A percentile compares a stretch with the other conserved stretches of the same genome.
phyloP scores from a whole-genome alignment of 2,888 invertebrate species.

The Nebria salina region DNA sequence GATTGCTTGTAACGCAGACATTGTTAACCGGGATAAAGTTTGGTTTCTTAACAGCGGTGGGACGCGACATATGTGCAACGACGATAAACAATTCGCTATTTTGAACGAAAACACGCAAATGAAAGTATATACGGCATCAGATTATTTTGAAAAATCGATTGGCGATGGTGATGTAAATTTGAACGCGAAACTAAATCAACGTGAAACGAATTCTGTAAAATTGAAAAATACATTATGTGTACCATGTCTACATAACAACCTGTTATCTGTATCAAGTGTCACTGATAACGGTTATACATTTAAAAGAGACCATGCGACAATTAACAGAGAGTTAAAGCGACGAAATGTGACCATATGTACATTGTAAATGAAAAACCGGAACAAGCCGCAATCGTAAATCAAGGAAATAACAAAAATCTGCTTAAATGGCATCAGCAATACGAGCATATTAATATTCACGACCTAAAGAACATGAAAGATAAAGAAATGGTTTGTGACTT shows the following conservation, averaged over 20 bases:
- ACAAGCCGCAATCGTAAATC: slow-evolving; percentile 21
- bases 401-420: slow-evolving; percentile 20
- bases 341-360: slow-evolving; percentile 24
- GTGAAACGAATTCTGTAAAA: slow-evolving; percentile 3
- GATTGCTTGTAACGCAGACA: slow-evolving; percentile 8
- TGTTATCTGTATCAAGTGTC: slow-evolving; percentile 50
- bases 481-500: slow-evolving; percentile 47
- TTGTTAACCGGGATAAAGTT: background rate
- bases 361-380: slow-evolving; percentile 15
- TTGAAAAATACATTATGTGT: slow-evolving; percentile 33
- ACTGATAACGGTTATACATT: slow-evolving; percentile 48
- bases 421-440: slow-evolving; percentile 49
- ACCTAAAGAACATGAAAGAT: slow-evolving; percentile 47
- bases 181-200: too few relatives aligned
- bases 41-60: slow-evolving; percentile 7
- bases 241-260: slow-evolving; percentile 49
- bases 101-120: slow-evolving; percentile 2
- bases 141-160: too few relatives aligned
- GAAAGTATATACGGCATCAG: background rate
- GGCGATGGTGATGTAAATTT: too few relatives aligned
- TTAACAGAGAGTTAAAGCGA: slow-evolving; percentile 24
- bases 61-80: slow-evolving; percentile 15
- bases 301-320: slow-evolving; percentile 23
- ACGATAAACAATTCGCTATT: background rate
- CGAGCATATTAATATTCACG: slow-evolving; percentile 49